A percentile compares a stretch with the other conserved stretches of the same genome.
These are phyloP conservation scores for Perccottus glenii DNA, from an alignment of 2,113 vertebrate species.

Conservation along the genomic window DNA sequence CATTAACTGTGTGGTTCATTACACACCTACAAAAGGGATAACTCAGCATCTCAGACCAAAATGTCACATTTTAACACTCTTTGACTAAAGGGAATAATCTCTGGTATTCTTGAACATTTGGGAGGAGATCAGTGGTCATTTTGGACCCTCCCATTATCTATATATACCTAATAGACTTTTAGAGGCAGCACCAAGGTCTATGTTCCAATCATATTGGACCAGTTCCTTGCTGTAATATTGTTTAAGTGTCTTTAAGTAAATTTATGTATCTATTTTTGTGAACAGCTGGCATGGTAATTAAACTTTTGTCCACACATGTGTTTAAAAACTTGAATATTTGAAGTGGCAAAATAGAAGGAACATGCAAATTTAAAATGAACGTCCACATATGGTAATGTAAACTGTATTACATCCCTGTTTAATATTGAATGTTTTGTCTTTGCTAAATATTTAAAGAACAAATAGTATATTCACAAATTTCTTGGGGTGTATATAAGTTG, in stretches of 20 bases:
- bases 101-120: slow-evolving; percentile 46
- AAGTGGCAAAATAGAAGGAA: slow-evolving; percentile 20
- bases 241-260: slow-evolving; percentile 39
- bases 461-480: slow-evolving; percentile 58
- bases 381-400: not conserved
- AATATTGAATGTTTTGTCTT: slow-evolving; percentile 70
- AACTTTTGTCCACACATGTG: slow-evolving; percentile 46
- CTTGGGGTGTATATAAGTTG: slow-evolving; percentile 53
- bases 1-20: slow-evolving; percentile 12
- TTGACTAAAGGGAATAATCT: slow-evolving; percentile 44
- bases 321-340: slow-evolving; percentile 15
- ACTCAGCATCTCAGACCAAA: slow-evolving; percentile 40
- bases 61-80: slow-evolving; percentile 23
- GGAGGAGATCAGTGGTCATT: slow-evolving; percentile 1
- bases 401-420: slow-evolving; percentile 51
- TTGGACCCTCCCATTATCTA: slow-evolving; percentile 19
- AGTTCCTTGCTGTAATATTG: slow-evolving; percentile 42
- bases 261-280: slow-evolving; percentile 59
- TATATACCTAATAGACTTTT: slow-evolving; percentile 11
- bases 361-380: not conserved
- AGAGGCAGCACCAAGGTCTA: slow-evolving; percentile 21
- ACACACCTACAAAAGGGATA: slow-evolving; percentile 45
- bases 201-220: slow-evolving; percentile 34
- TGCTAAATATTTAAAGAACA: slow-evolving; percentile 63
- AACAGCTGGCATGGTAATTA: slow-evolving; percentile 52